Conservation (phyloP, 1,140 invertebrate species). For the Solenopsis invicta region DNA sequence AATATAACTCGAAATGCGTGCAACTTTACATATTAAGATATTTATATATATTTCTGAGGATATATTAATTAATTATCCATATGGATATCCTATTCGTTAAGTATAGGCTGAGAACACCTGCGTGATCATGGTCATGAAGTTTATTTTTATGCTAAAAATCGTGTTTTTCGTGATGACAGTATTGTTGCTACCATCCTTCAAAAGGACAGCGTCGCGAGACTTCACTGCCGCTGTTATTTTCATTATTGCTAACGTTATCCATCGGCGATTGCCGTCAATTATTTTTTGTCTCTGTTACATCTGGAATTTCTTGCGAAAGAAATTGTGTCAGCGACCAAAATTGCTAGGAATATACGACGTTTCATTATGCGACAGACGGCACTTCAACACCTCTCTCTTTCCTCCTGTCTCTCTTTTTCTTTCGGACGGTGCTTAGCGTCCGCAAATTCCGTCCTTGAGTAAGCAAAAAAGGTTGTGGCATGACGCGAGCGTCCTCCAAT, state of each 20-base stretch:
- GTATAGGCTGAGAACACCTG: background rate
- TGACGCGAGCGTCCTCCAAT: background rate
- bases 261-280: background rate
- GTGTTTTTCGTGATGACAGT: background rate
- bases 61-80: background rate
- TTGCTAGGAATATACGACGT: background rate
- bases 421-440: background rate
- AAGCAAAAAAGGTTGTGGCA: background rate
- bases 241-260: background rate
- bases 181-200: background rate
- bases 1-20: background rate
- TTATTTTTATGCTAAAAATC: conserved; percentile 14
- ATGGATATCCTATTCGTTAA: background rate
- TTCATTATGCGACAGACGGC: conserved; percentile 23
- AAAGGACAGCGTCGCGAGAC: background rate
- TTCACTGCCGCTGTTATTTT: background rate
- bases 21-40: background rate
- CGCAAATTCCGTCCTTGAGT: conserved; percentile 7
- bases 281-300: background rate
- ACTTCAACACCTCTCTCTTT: background rate
- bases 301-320: background rate
- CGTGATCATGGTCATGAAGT: background rate
- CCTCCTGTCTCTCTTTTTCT: background rate
- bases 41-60: background rate
- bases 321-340: conserved; percentile 43